Conservation (phyloP, 2,888 invertebrate species). For the Aleiodes leptofemur region DNA sequence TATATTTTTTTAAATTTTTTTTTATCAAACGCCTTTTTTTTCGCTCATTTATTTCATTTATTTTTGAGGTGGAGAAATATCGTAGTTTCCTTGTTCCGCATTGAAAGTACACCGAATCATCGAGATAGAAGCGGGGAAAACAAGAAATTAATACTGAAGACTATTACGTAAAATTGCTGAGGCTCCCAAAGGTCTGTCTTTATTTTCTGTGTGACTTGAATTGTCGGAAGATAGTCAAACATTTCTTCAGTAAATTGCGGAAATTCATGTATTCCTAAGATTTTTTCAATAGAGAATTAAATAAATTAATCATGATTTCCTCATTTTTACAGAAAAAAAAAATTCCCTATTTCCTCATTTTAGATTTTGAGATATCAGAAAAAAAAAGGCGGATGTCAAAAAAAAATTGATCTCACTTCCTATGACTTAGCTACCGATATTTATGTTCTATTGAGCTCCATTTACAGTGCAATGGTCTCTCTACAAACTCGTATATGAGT, state of each 20-base stretch:
- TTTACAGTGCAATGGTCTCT: constrained; percentile 5
- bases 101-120: constrained; percentile 42
- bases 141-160: constrained; percentile 13
- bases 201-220: neutral
- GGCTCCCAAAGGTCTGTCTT: constrained; percentile 16
- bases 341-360: too few species aligned
- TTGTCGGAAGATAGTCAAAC: neutral
- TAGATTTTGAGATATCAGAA: too few species aligned
- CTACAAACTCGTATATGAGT: neutral
- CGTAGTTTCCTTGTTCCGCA: constrained; percentile 41
- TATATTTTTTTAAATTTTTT: neutral
- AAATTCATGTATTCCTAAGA: too few species aligned
- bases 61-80: neutral
- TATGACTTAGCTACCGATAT: neutral
- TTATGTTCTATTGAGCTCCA: neutral
- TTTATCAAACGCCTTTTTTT: neutral
- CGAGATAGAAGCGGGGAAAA: constrained; percentile 1
- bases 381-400: too few species aligned
- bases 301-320: too few species aligned
- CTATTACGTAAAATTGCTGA: constrained; percentile 7
- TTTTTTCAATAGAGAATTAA: too few species aligned
- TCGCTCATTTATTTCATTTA: neutral
- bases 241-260: neutral
- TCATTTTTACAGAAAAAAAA: too few species aligned
- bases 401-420: too few species aligned